phyloP scores from a whole-genome alignment of 2,888 invertebrate species.

The Hydriomena furcata region DNA sequence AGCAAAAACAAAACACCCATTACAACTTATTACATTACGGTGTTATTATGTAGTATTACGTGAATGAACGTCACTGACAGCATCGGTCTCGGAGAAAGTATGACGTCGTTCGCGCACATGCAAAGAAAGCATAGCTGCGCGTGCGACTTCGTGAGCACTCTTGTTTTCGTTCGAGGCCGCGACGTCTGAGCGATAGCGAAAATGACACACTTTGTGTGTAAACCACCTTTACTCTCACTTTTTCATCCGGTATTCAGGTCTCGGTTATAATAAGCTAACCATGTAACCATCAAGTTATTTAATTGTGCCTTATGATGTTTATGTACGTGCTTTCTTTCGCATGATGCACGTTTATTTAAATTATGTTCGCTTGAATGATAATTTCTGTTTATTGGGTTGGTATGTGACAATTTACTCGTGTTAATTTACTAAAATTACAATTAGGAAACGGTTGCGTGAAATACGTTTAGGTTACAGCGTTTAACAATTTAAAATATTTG shows the following conservation, averaged over 20 bases:
- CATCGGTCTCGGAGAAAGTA: constrained; percentile 62
- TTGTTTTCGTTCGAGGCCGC: constrained; percentile 77
- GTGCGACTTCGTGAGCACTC: constrained; percentile 66
- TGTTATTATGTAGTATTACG: constrained; percentile 62
- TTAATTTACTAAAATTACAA: no score
- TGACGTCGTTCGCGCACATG: constrained; percentile 73
- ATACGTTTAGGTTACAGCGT: no score
- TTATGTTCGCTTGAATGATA: no score
- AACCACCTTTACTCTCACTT: constrained; percentile 63
- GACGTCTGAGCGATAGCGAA: constrained; percentile 78
- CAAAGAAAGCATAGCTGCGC: constrained; percentile 79
- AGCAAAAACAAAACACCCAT: constrained; percentile 3
- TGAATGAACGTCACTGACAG: constrained; percentile 66
- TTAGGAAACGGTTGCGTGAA: no score
- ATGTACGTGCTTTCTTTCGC: constrained; percentile 44
- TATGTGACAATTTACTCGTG: no score
- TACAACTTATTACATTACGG: constrained; percentile 11
- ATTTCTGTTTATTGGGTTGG: no score
- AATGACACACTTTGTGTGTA: constrained; percentile 72
- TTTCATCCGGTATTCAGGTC: constrained; percentile 75
- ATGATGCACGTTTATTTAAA: neutral
- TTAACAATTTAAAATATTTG: no score
- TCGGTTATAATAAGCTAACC: constrained; percentile 74
- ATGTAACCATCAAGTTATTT: constrained; percentile 61
- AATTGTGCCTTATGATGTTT: constrained; percentile 48